Base-by-base conservation (phyloP, 2,113 vertebrate species). In the Lagopus leucura region DNA sequence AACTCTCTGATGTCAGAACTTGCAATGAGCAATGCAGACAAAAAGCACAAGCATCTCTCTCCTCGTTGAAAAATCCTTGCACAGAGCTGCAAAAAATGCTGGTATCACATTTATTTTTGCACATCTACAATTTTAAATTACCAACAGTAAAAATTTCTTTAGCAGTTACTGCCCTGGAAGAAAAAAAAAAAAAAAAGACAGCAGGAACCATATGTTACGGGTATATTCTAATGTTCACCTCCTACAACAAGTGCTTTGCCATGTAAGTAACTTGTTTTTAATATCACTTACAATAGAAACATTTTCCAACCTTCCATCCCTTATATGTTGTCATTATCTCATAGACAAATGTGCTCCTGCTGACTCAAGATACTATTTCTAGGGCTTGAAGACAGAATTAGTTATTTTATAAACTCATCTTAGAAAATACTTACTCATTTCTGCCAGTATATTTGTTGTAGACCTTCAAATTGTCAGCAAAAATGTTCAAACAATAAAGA, bases 61-160 rank as follows among this genome's bases (percentile, higher is more conserved):
- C 19, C 17, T 28, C 38, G 28, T 38, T n/a, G 27, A 91, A 82
- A 91, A 91, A 34, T 11, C 10, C 67, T 73, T 88, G 67, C 82
- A 74, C 7, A 14, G 45, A 86, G n/a, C 27, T 83, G 50, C 69
- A 80, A 90, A 92, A 92, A 83, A 73, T 88, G 25, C 24, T 91
- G 48, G 20, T 65, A 91, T 77, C 65, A 20, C 40, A n/a, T 28
- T 90, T 86, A 43, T 80, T 93, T 94, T 80, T 88, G 3, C 88
- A 48, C 43, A 74, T 13, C 22, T 22, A 83, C 13, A 72, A 86
- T 89, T 93, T 81, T 83, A 86, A 88, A 81, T 75, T 78, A 67
- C 61, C 20, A 36, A 67, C n/a, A 40, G 47, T 86, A 86, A 88
- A 90, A 92, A 70, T 30, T 40, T 78, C 40, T 72, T 43, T 52